Evolutionary conservation across 2,113 vertebrate genomes (phyloP).

Genomic region (human): DNA sequence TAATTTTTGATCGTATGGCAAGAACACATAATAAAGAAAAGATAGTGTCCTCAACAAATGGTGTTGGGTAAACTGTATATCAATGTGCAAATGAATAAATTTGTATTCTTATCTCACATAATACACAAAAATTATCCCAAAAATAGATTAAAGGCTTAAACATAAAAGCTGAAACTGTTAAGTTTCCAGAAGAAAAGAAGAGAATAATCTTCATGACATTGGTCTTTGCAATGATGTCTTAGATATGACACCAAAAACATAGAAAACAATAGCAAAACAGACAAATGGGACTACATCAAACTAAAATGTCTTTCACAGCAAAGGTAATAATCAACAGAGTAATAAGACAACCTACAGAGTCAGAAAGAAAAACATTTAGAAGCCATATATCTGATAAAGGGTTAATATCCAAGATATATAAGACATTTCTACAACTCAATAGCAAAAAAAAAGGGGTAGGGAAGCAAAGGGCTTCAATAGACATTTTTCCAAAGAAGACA

Average conservation of each 20-base stretch:
- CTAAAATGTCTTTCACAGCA: not conserved
- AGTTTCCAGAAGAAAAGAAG: not conserved
- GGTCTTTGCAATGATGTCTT: not conserved
- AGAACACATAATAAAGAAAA: not conserved
- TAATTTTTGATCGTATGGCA: not conserved
- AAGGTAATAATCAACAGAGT: not conserved
- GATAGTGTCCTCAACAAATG: not conserved
- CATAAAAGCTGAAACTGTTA: not conserved
- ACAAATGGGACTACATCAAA: not conserved
- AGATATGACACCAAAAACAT: not conserved
- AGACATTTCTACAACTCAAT: not conserved
- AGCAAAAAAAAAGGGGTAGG: not conserved
- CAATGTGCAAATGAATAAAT: not conserved
- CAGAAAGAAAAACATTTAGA: not conserved
- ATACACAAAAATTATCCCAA: not conserved
- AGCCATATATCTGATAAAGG: not conserved
- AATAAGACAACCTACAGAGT: not conserved
- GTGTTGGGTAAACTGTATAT: not conserved
- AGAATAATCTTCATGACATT: not conserved
- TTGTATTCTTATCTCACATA: not conserved
- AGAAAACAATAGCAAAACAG: not conserved
- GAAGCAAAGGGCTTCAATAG: no score
- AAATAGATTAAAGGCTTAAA: not conserved
- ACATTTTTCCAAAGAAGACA: not conserved
- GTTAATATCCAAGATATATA: not conserved